These are phyloP conservation scores for Chrysolina oricalcia DNA, from an alignment of 2,888 invertebrate genomes.

Conservation along the genomic window DNA sequence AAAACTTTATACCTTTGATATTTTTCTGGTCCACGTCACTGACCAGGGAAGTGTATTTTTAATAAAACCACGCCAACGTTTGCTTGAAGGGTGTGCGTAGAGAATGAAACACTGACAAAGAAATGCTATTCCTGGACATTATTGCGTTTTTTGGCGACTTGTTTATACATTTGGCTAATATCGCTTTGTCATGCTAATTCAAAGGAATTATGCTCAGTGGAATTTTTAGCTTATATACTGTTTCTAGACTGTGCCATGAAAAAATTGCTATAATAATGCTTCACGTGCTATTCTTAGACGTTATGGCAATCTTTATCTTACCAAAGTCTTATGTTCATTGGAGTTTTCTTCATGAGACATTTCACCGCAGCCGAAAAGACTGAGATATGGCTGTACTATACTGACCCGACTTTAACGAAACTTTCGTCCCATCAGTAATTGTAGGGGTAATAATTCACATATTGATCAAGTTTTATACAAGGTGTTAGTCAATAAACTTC, in stretches of 20 bases:
- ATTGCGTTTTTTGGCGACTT: slow-evolving; percentile 45
- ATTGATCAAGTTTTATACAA: too few relatives aligned
- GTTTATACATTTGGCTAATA: slow-evolving; percentile 23
- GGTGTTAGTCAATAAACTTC: too few relatives aligned
- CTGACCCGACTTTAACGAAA: too few relatives aligned
- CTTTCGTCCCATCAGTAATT: too few relatives aligned
- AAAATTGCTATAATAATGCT: background rate
- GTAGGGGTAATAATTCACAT: too few relatives aligned
- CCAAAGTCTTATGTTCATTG: too few relatives aligned
- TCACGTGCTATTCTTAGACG: too few relatives aligned
- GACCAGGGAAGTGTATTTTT: slow-evolving; percentile 33
- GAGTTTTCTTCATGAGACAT: too few relatives aligned
- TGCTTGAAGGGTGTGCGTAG: slow-evolving; percentile 34
- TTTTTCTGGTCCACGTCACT: background rate
- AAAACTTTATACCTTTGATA: background rate
- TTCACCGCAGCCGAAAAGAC: too few relatives aligned
- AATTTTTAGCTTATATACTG: slow-evolving; percentile 4
- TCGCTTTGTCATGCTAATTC: slow-evolving; percentile 1
- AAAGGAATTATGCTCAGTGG: background rate
- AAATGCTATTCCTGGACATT: slow-evolving; percentile 36
- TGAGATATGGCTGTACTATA: too few relatives aligned
- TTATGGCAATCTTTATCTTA: too few relatives aligned
- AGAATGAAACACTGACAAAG: slow-evolving; percentile 41
- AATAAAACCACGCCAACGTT: slow-evolving; percentile 37
- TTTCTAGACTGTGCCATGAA: background rate